A percentile compares a stretch with the other conserved stretches of the same genome.
Conservation (phyloP, 1,140 invertebrate species). For the Saxidomus purpurata region DNA sequence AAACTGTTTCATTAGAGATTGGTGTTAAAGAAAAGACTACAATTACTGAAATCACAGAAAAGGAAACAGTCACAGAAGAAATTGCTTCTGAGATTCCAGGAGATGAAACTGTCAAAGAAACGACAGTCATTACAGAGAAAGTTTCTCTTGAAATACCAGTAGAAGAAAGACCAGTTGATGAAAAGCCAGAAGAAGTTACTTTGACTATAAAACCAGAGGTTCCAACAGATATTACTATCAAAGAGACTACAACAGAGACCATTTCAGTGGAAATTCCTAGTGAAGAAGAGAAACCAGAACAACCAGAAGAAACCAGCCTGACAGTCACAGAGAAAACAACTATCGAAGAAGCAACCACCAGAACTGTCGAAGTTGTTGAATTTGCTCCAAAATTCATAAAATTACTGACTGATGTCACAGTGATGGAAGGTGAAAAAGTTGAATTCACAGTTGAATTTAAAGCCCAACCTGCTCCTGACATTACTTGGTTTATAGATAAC, state of each 20-base stretch:
- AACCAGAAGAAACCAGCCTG: constrained; percentile 45
- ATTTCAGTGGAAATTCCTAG: constrained; percentile 58
- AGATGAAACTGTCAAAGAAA: constrained; percentile 29
- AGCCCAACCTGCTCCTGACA: constrained; percentile 95
- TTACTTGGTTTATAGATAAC: constrained; percentile 97
- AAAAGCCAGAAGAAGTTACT: constrained; percentile 51
- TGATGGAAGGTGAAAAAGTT: constrained; percentile 73
- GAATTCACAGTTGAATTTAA: constrained; percentile 90
- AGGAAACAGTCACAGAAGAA: constrained; percentile 17
- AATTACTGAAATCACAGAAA: not conserved
- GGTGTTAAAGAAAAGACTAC: constrained; percentile 21
- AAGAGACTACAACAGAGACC: constrained; percentile 36
- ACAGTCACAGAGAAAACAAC: constrained; percentile 61
- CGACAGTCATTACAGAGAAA: constrained; percentile 15
- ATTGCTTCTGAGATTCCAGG: constrained; percentile 55
- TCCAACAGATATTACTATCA: constrained; percentile 54
- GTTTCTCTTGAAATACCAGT: constrained; percentile 55
- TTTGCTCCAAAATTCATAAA: constrained; percentile 76
- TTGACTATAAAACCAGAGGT: constrained; percentile 37
- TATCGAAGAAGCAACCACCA: constrained; percentile 48
- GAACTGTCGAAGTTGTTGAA: constrained; percentile 65
- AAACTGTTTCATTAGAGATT: not conserved
- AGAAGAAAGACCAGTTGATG: constrained; percentile 18
- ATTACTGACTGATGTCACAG: constrained; percentile 73
- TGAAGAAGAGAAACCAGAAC: constrained; percentile 26